Evolutionary conservation across 2,888 invertebrate genomes (phyloP).

Genomic region (Drosophila pseudotalamancana): DNA sequence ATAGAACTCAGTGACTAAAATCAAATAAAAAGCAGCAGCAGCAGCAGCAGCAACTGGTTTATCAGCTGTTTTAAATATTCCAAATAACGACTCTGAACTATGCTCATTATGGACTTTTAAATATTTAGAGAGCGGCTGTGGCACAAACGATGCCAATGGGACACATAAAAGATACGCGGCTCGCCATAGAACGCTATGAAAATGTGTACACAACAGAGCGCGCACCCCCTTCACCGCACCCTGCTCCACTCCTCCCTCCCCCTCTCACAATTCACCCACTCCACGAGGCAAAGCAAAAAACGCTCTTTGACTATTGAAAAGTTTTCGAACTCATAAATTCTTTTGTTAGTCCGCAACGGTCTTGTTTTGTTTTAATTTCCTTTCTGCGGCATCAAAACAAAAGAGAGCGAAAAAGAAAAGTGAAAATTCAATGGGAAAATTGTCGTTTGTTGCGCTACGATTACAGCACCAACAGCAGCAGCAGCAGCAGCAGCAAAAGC

Average conservation of each 20-base stretch:
- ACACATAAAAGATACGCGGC: constrained; percentile 60
- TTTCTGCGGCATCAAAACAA: constrained; percentile 39
- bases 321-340: constrained; percentile 71
- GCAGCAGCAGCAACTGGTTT: constrained; percentile 50
- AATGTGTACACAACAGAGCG: not conserved
- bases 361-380: constrained; percentile 56
- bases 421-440: constrained; percentile 77
- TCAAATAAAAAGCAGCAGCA: constrained; percentile 7
- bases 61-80: constrained; percentile 50
- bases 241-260: not conserved
- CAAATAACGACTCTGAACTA: constrained; percentile 44
- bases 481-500: constrained; percentile 25
- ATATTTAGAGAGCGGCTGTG: constrained; percentile 54
- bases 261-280: not conserved
- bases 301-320: constrained; percentile 50
- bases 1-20: constrained; percentile 26
- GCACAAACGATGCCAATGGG: constrained; percentile 64
- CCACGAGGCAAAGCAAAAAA: too few species aligned
- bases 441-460: constrained; percentile 62
- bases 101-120: constrained; percentile 69
- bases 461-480: constrained; percentile 52
- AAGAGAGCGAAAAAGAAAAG: constrained; percentile 53
- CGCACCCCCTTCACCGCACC: not conserved
- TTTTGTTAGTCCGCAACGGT: constrained; percentile 55
- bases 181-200: constrained; percentile 24